Evolutionary conservation across 2,888 invertebrate species (phyloP), one percentile per base, ranked within the genome.

Genomic region (Caenorhabditis sp.): DNA sequence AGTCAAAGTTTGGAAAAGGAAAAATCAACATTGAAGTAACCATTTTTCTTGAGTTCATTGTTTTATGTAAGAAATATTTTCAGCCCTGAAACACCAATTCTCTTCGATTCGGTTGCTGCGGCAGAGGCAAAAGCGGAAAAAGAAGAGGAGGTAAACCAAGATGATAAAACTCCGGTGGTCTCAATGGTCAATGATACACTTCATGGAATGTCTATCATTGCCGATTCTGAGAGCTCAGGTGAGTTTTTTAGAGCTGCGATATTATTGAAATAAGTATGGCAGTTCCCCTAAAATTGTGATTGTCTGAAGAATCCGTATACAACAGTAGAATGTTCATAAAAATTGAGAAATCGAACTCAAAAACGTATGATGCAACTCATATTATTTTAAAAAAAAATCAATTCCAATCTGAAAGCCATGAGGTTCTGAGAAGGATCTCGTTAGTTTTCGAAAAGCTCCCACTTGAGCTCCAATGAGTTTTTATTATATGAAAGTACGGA

Each of bases 181-280:
- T 66, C 70, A 8, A 26, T 66, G 14, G 36, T 70, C 1, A 63
- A 70, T 10, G 25, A 50, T 1, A 70, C 70, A 59, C 66, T 70
- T 38, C 63, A 63, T 26, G 66, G 66, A 52, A 63, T 66, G 62
- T 63, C 70, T 1, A 59, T 66, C 36, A 56, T 70, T 20, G 50
- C 57, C 5, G 70, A 62, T 12, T 25, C 66, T 1, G 62, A 62
- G 60, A 66, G 66, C n/a, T 70, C 70, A 31, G 10, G 31, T 31
- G 31, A 10, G 31, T 31, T 31, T 31, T 31, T 31, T 31, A n/a
- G n/a, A n/a, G n/a, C n/a, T n/a, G n/a, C n/a, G n/a, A n/a, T n/a
- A n/a, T n/a, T n/a, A n/a, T n/a, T n/a, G 12, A 4, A 5, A 43
- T 10, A 38, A 36, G 10, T 5, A 56, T 59, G 26, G 65, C 61